phyloP scores from a whole-genome alignment of 2,888 invertebrate genomes.

The Leptinotarsa juncta region DNA sequence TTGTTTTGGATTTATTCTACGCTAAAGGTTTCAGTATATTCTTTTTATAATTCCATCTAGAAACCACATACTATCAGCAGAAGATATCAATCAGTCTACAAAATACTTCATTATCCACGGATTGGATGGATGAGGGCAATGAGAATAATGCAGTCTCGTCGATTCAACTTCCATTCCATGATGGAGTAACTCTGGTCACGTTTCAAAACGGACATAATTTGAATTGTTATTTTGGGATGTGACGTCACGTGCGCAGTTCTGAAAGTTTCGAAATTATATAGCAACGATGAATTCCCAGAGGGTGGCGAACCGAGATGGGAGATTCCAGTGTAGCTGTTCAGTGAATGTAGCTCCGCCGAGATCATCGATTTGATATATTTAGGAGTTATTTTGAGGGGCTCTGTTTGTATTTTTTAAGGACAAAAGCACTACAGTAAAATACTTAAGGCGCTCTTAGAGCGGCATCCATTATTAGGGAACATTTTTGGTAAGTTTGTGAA shows the following conservation, averaged over 20 bases:
- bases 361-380: too few species aligned
- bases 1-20: too few species aligned
- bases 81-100: background rate
- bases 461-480: too few species aligned
- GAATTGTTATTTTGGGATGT: conserved; percentile 48
- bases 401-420: too few species aligned
- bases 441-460: too few species aligned
- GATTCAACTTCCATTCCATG: background rate
- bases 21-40: too few species aligned
- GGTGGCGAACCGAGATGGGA: background rate
- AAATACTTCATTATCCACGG: background rate
- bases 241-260: conserved; percentile 43
- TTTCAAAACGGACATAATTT: conserved; percentile 47
- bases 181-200: conserved; percentile 45
- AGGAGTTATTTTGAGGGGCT: too few species aligned
- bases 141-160: background rate
- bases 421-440: too few species aligned
- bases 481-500: too few species aligned
- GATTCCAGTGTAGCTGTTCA: background rate
- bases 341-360: background rate
- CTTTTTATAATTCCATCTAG: too few species aligned
- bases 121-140: background rate
- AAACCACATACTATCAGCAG: too few species aligned
- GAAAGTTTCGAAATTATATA: conserved; percentile 43
- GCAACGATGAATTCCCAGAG: background rate